Evolutionary conservation across 2,113 vertebrate species (phyloP).

Genomic region (Furnarius figulus): DNA sequence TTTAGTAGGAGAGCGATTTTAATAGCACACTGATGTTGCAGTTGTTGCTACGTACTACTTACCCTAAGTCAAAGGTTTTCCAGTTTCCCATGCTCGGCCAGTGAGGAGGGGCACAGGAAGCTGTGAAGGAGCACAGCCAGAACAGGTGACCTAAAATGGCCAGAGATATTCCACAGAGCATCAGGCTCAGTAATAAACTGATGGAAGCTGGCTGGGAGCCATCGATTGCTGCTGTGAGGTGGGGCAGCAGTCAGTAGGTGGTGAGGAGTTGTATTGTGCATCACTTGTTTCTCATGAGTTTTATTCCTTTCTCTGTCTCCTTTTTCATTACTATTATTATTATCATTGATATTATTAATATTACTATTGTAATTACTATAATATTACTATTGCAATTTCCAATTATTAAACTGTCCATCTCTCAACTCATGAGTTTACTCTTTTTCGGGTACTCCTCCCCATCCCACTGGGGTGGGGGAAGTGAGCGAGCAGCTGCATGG

Average conservation of each 20-base stretch:
- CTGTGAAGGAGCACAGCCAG: neutral
- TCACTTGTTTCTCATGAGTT: neutral
- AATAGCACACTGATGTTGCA: neutral
- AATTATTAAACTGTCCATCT: neutral
- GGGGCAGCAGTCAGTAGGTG: neutral
- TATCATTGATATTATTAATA: neutral
- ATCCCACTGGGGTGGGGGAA: neutral
- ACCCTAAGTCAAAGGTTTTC: neutral
- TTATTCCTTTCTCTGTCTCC: neutral
- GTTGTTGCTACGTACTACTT: neutral
- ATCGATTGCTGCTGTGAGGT: accelerated
- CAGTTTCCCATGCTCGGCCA: neutral
- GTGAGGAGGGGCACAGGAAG: neutral
- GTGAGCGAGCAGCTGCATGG: neutral
- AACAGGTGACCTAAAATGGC: neutral
- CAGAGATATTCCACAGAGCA: neutral
- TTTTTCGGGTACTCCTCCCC: neutral
- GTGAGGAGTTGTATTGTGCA: neutral
- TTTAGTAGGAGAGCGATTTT: neutral
- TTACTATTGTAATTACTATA: neutral
- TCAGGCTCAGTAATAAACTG: neutral
- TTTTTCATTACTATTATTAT: neutral
- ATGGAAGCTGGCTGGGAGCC: neutral
- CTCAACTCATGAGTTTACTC: neutral
- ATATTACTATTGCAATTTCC: neutral